phyloP scores from a whole-genome alignment of 2,888 invertebrate species.

The Eristalis pertinax region DNA sequence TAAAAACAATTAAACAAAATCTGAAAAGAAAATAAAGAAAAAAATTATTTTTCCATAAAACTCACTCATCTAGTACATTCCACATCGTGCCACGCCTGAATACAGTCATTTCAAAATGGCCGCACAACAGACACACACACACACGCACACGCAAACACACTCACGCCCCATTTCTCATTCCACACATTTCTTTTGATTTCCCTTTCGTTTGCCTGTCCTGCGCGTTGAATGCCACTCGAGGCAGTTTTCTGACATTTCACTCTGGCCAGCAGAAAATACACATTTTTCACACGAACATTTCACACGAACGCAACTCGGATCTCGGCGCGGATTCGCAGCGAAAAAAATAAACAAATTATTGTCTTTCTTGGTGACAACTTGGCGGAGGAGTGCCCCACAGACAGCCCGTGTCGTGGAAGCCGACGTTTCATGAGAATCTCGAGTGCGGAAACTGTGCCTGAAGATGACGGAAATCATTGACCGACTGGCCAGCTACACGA shows the following conservation, averaged over 20 bases:
- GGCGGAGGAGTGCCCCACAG: neutral
- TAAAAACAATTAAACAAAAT: conserved; percentile 97
- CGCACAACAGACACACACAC: neutral
- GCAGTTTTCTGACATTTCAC: conserved; percentile 55
- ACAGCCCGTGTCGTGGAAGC: neutral
- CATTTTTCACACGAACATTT: conserved; percentile 4
- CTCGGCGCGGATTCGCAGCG: neutral
- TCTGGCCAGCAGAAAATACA: neutral
- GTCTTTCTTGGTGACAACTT: neutral
- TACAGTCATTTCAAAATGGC: conserved; percentile 57
- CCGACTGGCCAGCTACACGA: conserved; percentile 48
- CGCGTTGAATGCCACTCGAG: conserved; percentile 21
- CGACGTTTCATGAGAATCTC: neutral
- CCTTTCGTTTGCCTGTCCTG: conserved; percentile 35
- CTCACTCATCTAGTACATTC: conserved; percentile 41
- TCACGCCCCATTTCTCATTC: too few species aligned
- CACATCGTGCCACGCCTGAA: conserved; percentile 37
- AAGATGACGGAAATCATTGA: conserved; percentile 60
- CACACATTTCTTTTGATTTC: neutral
- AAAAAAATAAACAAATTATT: neutral
- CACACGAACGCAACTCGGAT: neutral
- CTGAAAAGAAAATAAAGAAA: conserved; percentile 81
- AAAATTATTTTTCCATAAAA: neutral
- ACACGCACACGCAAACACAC: too few species aligned
- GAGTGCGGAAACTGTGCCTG: neutral